Base-by-base conservation (phyloP, 2,113 vertebrate species). In the Mystacornis crossleyi region DNA sequence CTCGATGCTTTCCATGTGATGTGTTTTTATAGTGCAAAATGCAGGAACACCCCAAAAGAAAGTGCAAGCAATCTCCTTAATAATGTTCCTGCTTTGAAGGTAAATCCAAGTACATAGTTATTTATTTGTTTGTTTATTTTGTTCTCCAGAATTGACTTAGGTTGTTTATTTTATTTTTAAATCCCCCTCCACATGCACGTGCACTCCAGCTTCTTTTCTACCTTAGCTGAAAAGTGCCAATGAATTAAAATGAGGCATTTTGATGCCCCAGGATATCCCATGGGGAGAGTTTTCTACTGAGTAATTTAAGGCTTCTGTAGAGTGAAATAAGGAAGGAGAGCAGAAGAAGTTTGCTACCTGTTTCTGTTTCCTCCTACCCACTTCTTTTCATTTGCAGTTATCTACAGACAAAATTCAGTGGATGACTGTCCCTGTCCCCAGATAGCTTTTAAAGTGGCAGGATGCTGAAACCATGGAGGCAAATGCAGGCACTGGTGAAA, bases 121-220 rank as follows among this genome's bases (percentile, higher is more conserved):
- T 65, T 88, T 88, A 21, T 85, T 88, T 93, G 3, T 60, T 95
- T 85, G 7, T 67, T 93, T 89, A 23, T 77, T 91, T 86, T 75
- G 34, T 42, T 92, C n/a, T 78, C 51, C n/a, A 62, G 45, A 45
- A 14, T 65, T 69, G 9, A 45, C 28, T 82, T 53, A 26, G 26
- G 36, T 85, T 57, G n/a, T 69, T 86, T 83, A 66, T 89, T 91
- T 93, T 90, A 38, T 73, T 91, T 94, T 79, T 62, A 75, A 48
- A 43, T 13, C 17, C 15, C 23, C 53, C 55, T 70, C 55, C 34
- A 48, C 11, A 19, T 1, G 0, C 38, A 77, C 0, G 1, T 71
- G n/a, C 36, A n/a, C 23, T 45, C n/a, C 42, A 80, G 24, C 4
- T 42, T 81, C 77, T 94, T 45, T 77, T 3, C 43, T 86, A 2